Conservation (phyloP, 1,140 invertebrate species). For the Steinernema feltiae region DNA sequence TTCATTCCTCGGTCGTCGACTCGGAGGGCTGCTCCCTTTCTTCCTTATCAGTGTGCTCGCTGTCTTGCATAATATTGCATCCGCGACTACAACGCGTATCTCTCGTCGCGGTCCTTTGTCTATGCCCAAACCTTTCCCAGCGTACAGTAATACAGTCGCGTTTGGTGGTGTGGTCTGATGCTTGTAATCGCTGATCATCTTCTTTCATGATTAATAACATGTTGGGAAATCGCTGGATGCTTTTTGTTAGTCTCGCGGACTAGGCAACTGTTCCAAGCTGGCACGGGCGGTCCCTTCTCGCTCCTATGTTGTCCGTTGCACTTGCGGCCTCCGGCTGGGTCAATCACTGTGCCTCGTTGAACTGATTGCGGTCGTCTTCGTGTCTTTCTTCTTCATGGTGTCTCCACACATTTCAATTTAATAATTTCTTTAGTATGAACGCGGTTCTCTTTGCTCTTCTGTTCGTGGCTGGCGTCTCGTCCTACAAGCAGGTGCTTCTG, state of each 20-base stretch:
- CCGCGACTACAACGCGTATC: too few species aligned
- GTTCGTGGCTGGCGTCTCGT: not conserved
- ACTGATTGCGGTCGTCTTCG: too few species aligned
- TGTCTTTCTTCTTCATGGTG: too few species aligned
- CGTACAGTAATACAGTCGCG: too few species aligned
- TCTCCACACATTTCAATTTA: too few species aligned
- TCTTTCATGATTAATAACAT: not conserved
- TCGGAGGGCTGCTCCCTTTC: not conserved
- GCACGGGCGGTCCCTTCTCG: not conserved
- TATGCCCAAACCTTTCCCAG: too few species aligned
- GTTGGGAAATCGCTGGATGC: not conserved
- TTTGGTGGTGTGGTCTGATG: too few species aligned
- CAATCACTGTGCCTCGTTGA: not conserved
- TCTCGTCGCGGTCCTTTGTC: too few species aligned
- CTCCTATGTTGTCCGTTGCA: not conserved
- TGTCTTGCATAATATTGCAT: not conserved
- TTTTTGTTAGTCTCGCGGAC: not conserved
- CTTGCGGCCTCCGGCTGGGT: not conserved
- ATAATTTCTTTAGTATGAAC: slow-evolving; percentile 18
- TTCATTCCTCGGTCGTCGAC: not conserved
- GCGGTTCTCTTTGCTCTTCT: not conserved
- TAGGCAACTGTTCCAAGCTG: not conserved
- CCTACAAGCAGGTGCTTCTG: slow-evolving; percentile 33
- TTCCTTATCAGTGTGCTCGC: not conserved
- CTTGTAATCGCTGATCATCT: not conserved